These are phyloP conservation scores for Dallia pectoralis DNA, from an alignment of 2,797 vertebrate genomes.

Conservation along the genomic window DNA sequence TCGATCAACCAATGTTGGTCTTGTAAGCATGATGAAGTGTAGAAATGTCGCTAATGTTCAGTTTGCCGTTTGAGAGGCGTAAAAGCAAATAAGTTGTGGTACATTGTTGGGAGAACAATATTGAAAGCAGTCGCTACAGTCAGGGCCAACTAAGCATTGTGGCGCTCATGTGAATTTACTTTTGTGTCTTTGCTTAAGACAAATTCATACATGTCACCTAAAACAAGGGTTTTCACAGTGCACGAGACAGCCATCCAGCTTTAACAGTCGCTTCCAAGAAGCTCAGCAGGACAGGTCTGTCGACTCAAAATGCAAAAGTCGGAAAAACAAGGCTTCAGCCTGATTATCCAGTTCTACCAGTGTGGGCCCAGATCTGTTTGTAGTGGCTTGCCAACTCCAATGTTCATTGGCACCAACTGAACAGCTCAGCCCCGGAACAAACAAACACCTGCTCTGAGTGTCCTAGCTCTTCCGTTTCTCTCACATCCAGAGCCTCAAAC, in stretches of 20 bases:
- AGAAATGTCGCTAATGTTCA: too few relatives aligned
- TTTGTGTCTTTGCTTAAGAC: too few relatives aligned
- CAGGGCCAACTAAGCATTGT: too few relatives aligned
- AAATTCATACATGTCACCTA: too few relatives aligned
- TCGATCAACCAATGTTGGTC: too few relatives aligned
- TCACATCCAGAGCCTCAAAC: not conserved
- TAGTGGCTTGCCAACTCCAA: not conserved
- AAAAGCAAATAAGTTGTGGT: too few relatives aligned
- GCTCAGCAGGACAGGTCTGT: not conserved
- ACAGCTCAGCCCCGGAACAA: not conserved
- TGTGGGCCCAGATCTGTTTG: not conserved
- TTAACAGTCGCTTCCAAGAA: not conserved
- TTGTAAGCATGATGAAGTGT: too few relatives aligned
- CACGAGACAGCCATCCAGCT: conserved; percentile 2
- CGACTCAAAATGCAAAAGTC: not conserved
- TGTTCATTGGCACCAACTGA: too few relatives aligned
- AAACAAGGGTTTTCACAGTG: not conserved
- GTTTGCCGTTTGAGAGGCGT: too few relatives aligned
- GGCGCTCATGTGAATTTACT: too few relatives aligned
- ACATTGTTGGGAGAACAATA: too few relatives aligned
- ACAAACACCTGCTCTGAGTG: conserved; percentile 4
- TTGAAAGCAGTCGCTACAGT: too few relatives aligned
- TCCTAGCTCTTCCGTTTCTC: not conserved
- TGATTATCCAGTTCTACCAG: not conserved
- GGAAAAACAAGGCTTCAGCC: not conserved